Conservation (phyloP, 2,113 vertebrate genomes). For the Alosa alosa region DNA sequence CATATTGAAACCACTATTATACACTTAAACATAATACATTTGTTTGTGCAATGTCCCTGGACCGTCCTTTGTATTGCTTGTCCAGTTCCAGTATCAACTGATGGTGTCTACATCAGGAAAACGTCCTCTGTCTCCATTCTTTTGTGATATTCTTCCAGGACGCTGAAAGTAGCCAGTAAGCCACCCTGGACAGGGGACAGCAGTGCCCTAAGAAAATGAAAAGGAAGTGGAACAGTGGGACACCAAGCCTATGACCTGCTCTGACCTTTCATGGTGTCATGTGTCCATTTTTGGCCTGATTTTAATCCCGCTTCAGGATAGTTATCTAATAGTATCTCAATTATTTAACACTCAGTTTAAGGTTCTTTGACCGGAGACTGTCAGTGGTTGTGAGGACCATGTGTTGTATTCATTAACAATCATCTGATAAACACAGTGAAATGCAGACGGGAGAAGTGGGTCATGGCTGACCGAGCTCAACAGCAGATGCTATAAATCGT, state of each 20-base stretch:
- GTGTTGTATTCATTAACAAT: background rate
- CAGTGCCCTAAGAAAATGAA: background rate
- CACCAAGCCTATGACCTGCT: background rate
- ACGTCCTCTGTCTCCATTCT: background rate
- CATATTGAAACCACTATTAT: too few relatives aligned
- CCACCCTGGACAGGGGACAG: too few relatives aligned
- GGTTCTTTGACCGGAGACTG: background rate
- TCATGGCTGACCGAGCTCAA: conserved; percentile 6
- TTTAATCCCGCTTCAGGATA: background rate
- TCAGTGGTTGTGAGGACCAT: too few relatives aligned
- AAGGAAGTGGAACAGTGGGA: background rate
- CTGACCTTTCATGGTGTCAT: background rate
- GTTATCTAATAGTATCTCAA: background rate
- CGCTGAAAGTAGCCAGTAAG: background rate
- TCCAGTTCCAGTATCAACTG: background rate
- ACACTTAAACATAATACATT: too few relatives aligned
- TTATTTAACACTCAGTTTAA: background rate
- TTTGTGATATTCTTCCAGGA: background rate
- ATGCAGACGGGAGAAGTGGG: background rate
- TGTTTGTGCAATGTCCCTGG: too few relatives aligned
- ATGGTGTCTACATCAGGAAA: background rate
- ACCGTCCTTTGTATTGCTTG: background rate
- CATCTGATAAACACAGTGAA: background rate
- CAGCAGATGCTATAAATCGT: conserved; percentile 3
- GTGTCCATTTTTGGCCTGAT: background rate